Base-by-base conservation (phyloP, 1,140 invertebrate genomes). In the Anoplolepis gracilipes region DNA sequence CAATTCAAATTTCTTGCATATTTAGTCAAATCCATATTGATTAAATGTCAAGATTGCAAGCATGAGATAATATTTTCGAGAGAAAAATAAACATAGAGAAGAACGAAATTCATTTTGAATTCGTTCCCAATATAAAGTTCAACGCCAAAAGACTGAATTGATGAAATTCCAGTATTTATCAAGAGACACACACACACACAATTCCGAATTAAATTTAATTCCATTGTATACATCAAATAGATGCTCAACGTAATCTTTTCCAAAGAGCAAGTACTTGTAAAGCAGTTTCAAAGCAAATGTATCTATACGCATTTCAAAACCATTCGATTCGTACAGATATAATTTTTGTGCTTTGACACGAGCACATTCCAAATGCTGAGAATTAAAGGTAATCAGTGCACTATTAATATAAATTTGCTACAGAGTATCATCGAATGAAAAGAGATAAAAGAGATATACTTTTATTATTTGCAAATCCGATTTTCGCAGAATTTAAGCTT, bases 41-140 rank as follows among this genome's bases (percentile, higher is more conserved):
- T 73, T 82, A 72, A 82, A 82, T 11, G n/a, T 61, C 25, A 82
- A 2, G 28, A 73, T 82, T 73, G 33, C 28, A 73, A 73, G 53
- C 36, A 33, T 70, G 33, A 42, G 36, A 67, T 57, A 79, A 72
- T 81, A 81, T 72, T 72, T 72, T 73, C 19, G 19, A 33, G 11
- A 28, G 67, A 8, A 72, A 82, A 72, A 33, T 46, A 73, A 82
- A 73, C n/a, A 4, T 22, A 30, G 19, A 16, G 3, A 11, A 25
- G 5, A 13, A 11, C 0, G 42, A n/a, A n/a, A n/a, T n/a, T n/a
- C n/a, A n/a, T n/a, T n/a, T n/a, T 59, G 13, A 39, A 59, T 82
- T 46, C 8, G 55, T 33, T 70, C 8, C 5, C 30, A 53, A 53
- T 36, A 25, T 39, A 19, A 42, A 59, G 25, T 59, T 73, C 19